phyloP scores from a whole-genome alignment of 2,797 vertebrate genomes.

The Phylloscopus collybita region DNA sequence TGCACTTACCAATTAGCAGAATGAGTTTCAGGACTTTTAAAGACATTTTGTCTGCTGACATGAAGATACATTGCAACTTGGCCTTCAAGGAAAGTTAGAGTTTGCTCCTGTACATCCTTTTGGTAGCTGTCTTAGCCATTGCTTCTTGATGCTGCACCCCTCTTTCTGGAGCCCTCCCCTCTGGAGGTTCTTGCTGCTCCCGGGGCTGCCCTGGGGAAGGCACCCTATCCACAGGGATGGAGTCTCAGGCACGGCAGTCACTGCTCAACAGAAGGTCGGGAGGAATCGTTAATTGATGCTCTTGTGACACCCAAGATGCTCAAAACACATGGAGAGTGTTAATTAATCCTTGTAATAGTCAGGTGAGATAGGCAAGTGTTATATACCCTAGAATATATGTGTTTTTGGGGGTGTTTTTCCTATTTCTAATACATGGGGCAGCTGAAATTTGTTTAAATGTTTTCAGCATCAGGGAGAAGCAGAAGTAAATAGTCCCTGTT shows the following conservation, averaged over 20 bases:
- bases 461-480: neutral
- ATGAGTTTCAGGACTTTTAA: neutral
- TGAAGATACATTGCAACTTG: neutral
- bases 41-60: neutral
- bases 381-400: neutral
- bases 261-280: neutral
- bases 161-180: neutral
- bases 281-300: neutral
- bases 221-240: accelerated
- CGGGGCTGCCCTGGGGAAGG: accelerated
- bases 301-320: neutral
- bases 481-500: neutral
- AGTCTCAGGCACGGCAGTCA: accelerated
- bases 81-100: neutral
- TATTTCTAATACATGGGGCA: neutral
- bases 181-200: neutral
- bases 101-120: neutral
- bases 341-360: neutral
- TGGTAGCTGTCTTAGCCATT: neutral
- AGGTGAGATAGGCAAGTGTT: neutral
- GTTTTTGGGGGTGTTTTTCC: too few relatives aligned
- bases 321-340: neutral
- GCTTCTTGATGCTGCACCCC: neutral
- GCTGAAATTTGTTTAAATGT: neutral
- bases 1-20: neutral